These are phyloP conservation scores for Anoplolepis gracilipes DNA, from an alignment of 1,140 invertebrate genomes.

Conservation along the genomic window DNA sequence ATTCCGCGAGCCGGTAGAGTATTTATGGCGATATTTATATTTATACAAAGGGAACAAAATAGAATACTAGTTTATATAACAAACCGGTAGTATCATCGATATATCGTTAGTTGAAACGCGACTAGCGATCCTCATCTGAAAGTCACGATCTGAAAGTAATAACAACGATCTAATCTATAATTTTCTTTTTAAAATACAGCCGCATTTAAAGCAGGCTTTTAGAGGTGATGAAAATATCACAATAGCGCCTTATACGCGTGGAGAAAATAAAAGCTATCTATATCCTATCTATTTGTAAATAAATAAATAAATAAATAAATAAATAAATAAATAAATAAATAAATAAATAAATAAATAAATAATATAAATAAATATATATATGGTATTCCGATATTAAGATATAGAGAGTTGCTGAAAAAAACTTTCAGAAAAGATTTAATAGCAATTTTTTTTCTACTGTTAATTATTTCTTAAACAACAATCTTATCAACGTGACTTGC, in stretches of 20 bases:
- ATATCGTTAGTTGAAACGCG: background rate
- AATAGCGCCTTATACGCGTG: background rate
- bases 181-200: constrained; percentile 25
- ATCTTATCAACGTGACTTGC: background rate
- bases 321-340: no score
- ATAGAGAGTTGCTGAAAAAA: background rate
- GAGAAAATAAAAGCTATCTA: background rate
- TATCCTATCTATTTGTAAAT: background rate
- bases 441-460: background rate
- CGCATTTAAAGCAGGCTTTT: background rate
- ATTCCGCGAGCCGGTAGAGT: constrained; percentile 20
- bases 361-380: no score
- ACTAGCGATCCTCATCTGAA: constrained; percentile 17
- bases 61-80: constrained; percentile 37
- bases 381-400: no score
- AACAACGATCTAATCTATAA: constrained; percentile 17
- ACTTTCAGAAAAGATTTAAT: background rate
- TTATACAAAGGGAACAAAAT: constrained; percentile 5
- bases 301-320: constrained; percentile 14
- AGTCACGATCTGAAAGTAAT: constrained; percentile 21
- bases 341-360: no score
- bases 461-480: background rate
- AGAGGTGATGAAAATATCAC: constrained; percentile 13
- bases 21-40: constrained; percentile 49
- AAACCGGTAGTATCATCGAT: constrained; percentile 1